phyloP scores from a whole-genome alignment of 1,140 invertebrate species.

The Drosophila arawakana region DNA sequence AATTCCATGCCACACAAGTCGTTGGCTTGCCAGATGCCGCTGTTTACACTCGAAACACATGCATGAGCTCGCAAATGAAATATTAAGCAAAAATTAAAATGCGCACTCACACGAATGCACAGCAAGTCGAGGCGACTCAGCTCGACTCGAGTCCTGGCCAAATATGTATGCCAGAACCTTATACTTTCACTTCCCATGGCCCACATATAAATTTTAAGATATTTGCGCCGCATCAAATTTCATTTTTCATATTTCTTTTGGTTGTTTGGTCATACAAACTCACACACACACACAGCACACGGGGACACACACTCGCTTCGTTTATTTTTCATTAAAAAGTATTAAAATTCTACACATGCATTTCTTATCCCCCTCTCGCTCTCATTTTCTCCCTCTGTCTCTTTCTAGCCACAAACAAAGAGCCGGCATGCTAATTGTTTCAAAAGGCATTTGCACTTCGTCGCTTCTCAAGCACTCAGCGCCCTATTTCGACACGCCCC shows the following conservation, averaged over 20 bases:
- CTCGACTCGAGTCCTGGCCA: slow-evolving; percentile 14
- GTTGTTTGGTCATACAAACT: no score
- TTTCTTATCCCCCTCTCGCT: background rate
- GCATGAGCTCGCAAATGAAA: slow-evolving; percentile 52
- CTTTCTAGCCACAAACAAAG: slow-evolving; percentile 58
- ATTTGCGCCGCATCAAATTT: slow-evolving; percentile 69
- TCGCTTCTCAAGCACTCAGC: slow-evolving; percentile 58
- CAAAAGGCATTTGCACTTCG: slow-evolving; percentile 76
- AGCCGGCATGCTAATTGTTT: slow-evolving; percentile 79
- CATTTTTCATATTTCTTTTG: slow-evolving; percentile 42
- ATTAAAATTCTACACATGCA: slow-evolving; percentile 59
- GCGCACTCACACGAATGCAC: slow-evolving; percentile 49
- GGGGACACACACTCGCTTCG: slow-evolving; percentile 46
- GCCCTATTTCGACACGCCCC: background rate
- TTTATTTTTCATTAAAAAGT: slow-evolving; percentile 77
- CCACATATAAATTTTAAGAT: slow-evolving; percentile 43
- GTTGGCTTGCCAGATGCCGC: slow-evolving; percentile 53
- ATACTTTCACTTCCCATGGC: background rate
- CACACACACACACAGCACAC: background rate
- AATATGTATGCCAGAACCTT: slow-evolving; percentile 15
- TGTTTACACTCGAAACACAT: slow-evolving; percentile 26
- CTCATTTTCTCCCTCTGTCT: background rate
- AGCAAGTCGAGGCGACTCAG: slow-evolving; percentile 4
- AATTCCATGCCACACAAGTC: slow-evolving; percentile 68
- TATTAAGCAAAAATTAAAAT: slow-evolving; percentile 75